Percentiles rank a stretch among this genome's conserved stretches.
Evolutionary conservation across 2,888 invertebrate genomes (phyloP).

Genomic region (Hyppa rectilinea): DNA sequence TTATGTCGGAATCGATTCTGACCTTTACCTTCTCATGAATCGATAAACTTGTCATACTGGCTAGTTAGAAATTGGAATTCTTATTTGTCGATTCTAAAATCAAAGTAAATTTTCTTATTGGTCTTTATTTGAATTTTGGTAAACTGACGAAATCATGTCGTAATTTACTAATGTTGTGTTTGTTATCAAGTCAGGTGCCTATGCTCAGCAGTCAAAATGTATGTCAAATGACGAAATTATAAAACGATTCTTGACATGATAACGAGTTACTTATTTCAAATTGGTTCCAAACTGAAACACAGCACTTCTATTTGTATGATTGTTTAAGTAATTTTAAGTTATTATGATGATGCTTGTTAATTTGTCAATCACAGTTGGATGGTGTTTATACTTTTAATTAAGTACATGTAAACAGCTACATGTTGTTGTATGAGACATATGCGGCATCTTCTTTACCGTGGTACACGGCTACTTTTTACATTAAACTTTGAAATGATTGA

Average conservation of each 20-base stretch:
- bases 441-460: neutral
- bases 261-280: slow-evolving; percentile 2
- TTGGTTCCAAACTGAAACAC: neutral
- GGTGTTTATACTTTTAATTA: slow-evolving; percentile 30
- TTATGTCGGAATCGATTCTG: slow-evolving; percentile 24
- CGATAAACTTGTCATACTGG: slow-evolving; percentile 38
- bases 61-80: slow-evolving; percentile 26
- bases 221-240: slow-evolving; percentile 34
- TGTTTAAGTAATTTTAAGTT: slow-evolving; percentile 6
- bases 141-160: slow-evolving; percentile 16
- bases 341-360: slow-evolving; percentile 6
- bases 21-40: slow-evolving; percentile 34
- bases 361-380: slow-evolving; percentile 15
- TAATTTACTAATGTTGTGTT: slow-evolving; percentile 6
- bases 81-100: slow-evolving; percentile 16
- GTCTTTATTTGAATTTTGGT: slow-evolving; percentile 3
- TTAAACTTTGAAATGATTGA: slow-evolving; percentile 16
- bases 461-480: slow-evolving; percentile 15
- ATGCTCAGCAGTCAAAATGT: slow-evolving; percentile 19
- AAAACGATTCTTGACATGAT: slow-evolving; percentile 3
- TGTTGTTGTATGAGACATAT: slow-evolving; percentile 12
- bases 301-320: neutral
- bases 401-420: slow-evolving; percentile 7
- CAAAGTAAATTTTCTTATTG: slow-evolving; percentile 12
- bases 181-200: neutral